Evolutionary conservation across 2,888 invertebrate species (phyloP), one percentile per base, ranked within the genome.

Genomic region (Gibbula magus): DNA sequence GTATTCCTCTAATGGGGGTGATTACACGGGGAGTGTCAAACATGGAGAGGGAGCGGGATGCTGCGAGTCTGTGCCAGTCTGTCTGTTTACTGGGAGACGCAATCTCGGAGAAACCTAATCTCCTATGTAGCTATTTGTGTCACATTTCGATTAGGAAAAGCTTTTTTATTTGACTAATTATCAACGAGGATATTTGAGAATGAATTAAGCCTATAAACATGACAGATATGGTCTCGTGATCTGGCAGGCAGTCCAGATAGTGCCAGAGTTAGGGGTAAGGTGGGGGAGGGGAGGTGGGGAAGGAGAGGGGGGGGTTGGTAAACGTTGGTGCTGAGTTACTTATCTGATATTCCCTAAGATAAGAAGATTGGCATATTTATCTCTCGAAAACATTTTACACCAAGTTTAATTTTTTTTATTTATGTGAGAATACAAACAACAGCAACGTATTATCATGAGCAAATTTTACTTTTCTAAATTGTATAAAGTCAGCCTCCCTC

Each of bases 151-250:
- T 61, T 61, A n/a, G 61, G 25, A 29, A 61, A 61, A 29, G 25
- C 29, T 61, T 61, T 61, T 61, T 29, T 61, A 61, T 61, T 61
- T 25, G 61, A 8, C 61, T 61, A 61, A 61, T 61, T 61, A 61
- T 32, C 61, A 18, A 25, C 25, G 25, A 18, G 61, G 29, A 61
- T 29, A 61, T 61, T 32, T 61, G 61, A 61, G 25, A 61, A 61
- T 25, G 61, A 61, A 61, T 22, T 61, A 29, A 18, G 29, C 29
- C 29, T 32, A 16, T 61, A 61, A 61, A 61, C 61, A 61, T 18
- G 61, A 29, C 25, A 29, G 10, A 61, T 61, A 45, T 45, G 45
- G 45, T 45, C 5, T 45, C 45, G 56, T 8, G 4, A 25, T 56
- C 20, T 56, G 25, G 5, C 25, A 56, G 20, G 20, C 56, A 25